Evolutionary conservation across 92 coral and sea anemone species (phyloP), one percentile per base, ranked within the genome.

Genomic region (Porites evermanni): DNA sequence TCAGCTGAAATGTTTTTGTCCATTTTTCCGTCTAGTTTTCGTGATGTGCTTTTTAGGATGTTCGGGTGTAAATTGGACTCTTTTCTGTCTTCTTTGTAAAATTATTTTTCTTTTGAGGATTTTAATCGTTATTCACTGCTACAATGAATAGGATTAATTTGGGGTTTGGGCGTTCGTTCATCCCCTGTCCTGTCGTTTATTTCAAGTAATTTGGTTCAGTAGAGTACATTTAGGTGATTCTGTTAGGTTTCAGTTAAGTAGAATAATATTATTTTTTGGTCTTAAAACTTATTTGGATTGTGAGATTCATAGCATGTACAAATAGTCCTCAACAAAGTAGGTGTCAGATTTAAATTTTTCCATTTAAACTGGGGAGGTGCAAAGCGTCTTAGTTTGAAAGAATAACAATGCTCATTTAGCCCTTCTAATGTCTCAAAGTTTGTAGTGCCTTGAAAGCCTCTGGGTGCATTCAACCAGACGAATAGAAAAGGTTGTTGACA

Each of bases 261-360:
- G 10, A 74, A 70, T 81, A 71, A 81, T 71, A 81, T 81, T 70
- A 7, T 81, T 81, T 71, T 81, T 81, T 8, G 14, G 50, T 54
- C 85, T 9, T 17, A 70, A 81, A 81, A 70, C 75, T 70, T 81
- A 78, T 81, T 71, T 81, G 78, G 67, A 29, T 58, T 56, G 68
- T 21, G 38, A 78, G 67, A 58, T 21, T 44, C 58, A 52, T 64
- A 29, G 67, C 18, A 4, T 32, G 38, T 18, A 50, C 69, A 53
- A 67, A 69, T 81, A 73, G 67, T 26, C 17, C 2, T 44, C 68
- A 70, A 44, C 59, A 32, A 81, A 81, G 78, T n/a, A 58, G 77
- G 75, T 81, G 75, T 81, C 86, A 71, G 69, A 47, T 81, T 81
- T 32, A 56, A 38, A 18, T 68, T 56, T 79, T 79, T 53, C 24